Base-by-base conservation (phyloP, 2,797 vertebrate genomes). In the Bryconaethiops microstoma region DNA sequence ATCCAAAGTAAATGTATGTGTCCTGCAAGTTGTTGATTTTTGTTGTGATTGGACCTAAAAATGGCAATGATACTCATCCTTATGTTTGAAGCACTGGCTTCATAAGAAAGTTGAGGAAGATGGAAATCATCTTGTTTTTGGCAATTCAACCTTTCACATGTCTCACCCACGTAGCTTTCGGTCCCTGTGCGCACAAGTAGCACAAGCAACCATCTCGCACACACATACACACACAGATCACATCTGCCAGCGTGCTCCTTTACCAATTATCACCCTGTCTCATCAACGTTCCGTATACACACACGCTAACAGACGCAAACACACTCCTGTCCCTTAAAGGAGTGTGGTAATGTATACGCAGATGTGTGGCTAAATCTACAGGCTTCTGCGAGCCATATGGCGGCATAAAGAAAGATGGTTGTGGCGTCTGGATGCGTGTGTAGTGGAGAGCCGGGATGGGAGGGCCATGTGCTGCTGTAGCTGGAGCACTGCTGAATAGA, bases 331-430 rank as follows among this genome's bases (percentile, higher is more conserved):
- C 84, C 88, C 91, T 92, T 90, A 91, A 95, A 95, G 95, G 93
- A 94, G 92, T 91, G 92, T 92, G 94, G 95, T 94, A 96, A 95
- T 93, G 93, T 95, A 95, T 95, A 98, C 96, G 95, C 98, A 99
- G 98, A 98, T 99, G 98, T 99, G 97, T 94, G 93, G 95, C 94
- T 95, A 98, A 96, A 97, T 97, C 96, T 95, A 96, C 97, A 97
- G 97, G 96, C 97, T 97, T 96, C 96, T 95, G 94, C 92, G 92
- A 94, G 95, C 97, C 98, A 99, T 98, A 98, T 99, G 98, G 97
- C 95, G 93, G 96, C 95, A 95, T 93, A 92, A 94, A 96, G 96
- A 96, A 97, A 97, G 97, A 98, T 97, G 97, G 96, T 95, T 94
- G 92, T 91, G 95, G 95, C 95, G 96, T 98, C 96, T 99, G 97